phyloP scores from a whole-genome alignment of 2,888 invertebrate genomes.

The Ennomos erosarius region DNA sequence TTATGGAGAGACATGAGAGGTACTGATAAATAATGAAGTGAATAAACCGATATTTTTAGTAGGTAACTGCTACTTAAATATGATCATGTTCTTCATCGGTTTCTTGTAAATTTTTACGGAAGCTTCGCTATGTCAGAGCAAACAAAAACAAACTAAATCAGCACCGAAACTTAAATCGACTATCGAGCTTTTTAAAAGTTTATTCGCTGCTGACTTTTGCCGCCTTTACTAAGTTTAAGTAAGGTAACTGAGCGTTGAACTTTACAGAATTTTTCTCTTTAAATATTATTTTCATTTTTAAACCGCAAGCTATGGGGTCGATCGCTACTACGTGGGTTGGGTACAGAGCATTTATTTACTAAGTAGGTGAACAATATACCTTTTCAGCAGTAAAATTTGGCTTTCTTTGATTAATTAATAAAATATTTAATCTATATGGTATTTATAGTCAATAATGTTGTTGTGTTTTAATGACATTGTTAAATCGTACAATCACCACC shows the following conservation, averaged over 20 bases:
- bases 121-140: constrained; percentile 9
- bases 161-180: constrained; percentile 37
- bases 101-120: constrained; percentile 1
- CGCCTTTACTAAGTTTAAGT: constrained; percentile 18
- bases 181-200: constrained; percentile 32
- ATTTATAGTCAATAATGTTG: too few relatives aligned
- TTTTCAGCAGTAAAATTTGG: neutral
- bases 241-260: constrained; percentile 11
- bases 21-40: too few relatives aligned
- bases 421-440: too few relatives aligned
- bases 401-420: too few relatives aligned
- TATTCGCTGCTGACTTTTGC: constrained; percentile 22
- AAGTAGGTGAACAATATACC: neutral
- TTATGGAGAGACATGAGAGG: too few relatives aligned
- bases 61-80: constrained; percentile 1
- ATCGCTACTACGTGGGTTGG: neutral
- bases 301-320: constrained; percentile 7
- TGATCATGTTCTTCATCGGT: neutral
- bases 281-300: constrained; percentile 18
- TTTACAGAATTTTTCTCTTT: constrained; percentile 20
- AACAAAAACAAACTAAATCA: constrained; percentile 29
- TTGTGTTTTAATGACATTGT: too few relatives aligned
- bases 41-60: too few relatives aligned
- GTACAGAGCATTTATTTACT: neutral
- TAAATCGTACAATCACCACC: too few relatives aligned